Conservation (phyloP, 2,888 invertebrate genomes). For the Melieria omissa region DNA sequence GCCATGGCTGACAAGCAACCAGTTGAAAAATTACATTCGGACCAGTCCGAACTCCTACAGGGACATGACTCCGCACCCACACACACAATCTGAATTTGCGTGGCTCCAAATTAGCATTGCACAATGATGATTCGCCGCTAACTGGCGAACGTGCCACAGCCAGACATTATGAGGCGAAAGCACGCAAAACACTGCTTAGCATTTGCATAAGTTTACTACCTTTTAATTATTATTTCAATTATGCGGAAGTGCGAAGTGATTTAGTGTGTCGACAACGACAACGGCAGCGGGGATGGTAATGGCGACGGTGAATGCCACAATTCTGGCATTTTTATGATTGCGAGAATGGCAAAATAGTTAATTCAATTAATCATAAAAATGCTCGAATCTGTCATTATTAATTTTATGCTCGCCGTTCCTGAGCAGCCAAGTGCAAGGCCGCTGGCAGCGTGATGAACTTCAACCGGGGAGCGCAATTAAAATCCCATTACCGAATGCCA, state of each 20-base stretch:
- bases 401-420: not conserved
- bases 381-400: not conserved
- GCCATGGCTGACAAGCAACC: no score
- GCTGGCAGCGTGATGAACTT: no score
- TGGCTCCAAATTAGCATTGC: no score
- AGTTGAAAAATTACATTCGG: no score
- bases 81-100: no score
- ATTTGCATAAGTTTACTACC: conserved; percentile 15
- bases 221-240: conserved; percentile 19
- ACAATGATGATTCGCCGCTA: no score
- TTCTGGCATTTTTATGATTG: no score
- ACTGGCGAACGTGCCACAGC: no score
- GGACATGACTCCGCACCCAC: no score
- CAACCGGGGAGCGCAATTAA: conserved; percentile 10
- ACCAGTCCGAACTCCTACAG: no score
- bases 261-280: not conserved
- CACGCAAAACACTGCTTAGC: conserved; percentile 31
- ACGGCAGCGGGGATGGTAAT: not conserved
- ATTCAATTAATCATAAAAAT: conserved; percentile 16
- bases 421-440: no score
- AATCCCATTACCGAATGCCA: conserved; percentile 17
- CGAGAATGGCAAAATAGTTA: not conserved
- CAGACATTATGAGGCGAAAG: not conserved
- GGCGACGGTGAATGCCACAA: no score
- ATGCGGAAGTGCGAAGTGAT: conserved; percentile 1